Conservation (phyloP, 64 coral and sea anemone genomes). For the Dendrophyllia cribrosa region DNA sequence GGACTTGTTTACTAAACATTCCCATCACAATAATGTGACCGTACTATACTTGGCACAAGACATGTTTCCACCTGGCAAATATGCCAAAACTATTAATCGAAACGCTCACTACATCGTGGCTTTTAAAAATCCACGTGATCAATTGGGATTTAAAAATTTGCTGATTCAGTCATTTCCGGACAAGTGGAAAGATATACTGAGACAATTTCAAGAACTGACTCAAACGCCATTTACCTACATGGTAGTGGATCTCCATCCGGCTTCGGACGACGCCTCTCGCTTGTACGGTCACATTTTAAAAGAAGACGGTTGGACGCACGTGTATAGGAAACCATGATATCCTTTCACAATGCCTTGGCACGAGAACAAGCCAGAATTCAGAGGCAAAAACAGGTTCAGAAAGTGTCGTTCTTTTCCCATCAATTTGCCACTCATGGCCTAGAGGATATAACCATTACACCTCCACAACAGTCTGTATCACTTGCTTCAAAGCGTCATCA, state of each 20-base stretch:
- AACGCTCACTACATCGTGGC: not conserved
- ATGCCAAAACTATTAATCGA: not conserved
- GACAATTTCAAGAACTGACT: not conserved
- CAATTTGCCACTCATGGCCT: no score
- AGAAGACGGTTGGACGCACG: no score
- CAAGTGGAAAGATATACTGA: not conserved
- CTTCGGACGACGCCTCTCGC: no score
- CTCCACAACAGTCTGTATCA: no score
- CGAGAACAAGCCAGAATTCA: no score
- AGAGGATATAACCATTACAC: no score
- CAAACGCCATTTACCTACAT: not conserved
- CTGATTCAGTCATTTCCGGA: not conserved
- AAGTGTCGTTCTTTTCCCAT: no score
- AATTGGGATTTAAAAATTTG: not conserved
- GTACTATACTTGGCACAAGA: slow-evolving; percentile 19
- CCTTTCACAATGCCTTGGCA: no score
- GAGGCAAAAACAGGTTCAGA: no score
- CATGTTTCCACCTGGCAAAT: not conserved
- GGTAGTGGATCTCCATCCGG: not conserved
- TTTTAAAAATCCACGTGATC: not conserved
- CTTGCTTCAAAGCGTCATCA: no score
- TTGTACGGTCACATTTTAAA: no score
- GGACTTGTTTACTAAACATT: slow-evolving; percentile 33
- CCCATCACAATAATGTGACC: not conserved
- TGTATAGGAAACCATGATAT: no score